Evolutionary conservation across 2,797 vertebrate species (phyloP), one percentile per base, ranked within the genome.

Genomic region (Corythornis leucogaster): DNA sequence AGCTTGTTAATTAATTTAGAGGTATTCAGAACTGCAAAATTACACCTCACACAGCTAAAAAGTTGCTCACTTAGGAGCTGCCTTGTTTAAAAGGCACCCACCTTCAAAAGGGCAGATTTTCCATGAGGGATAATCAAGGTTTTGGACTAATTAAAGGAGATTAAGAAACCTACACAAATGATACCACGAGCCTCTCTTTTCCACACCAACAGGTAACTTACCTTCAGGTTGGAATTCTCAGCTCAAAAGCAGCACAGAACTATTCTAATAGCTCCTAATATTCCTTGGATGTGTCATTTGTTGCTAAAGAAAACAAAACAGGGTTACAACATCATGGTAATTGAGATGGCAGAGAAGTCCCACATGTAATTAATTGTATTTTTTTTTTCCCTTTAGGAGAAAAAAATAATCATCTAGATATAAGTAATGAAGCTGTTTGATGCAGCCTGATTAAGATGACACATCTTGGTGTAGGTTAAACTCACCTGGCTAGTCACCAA

Each of bases 1-100:
- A 21, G n/a, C 55, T 25, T 0, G 48, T 26, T 67, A 2, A 40
- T 15, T 21, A 40, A 4, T 0, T 2, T 5, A 40, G 8, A 21
- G 0, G 0, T 6, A 30, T 3, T 28, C 43, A 54, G 11, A 75
- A 7, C 26, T 4, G 2, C 17, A 20, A 15, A 42, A 59, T 26
- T 40, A n/a, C 30, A 57, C 28, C 35, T 46, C 51, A 15, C 46
- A n/a, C 11, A 33, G 15, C 38, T 31, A 3, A 50, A 57, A 57
- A 55, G n/a, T 9, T 35, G 24, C 22, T 8, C 45, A 64, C 19
- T 38, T 33, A 54, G 0, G 3, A 66, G 46, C 25, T 24, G 40
- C 31, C 38, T 64, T 58, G 73, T 62, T 15, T 31, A 5, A 42
- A 77, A 75, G 48, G 20, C 31, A 17, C 17, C 17, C 13, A 21